Evolutionary conservation across 2,888 invertebrate species (phyloP).

Genomic region (Cheilosia pagana): DNA sequence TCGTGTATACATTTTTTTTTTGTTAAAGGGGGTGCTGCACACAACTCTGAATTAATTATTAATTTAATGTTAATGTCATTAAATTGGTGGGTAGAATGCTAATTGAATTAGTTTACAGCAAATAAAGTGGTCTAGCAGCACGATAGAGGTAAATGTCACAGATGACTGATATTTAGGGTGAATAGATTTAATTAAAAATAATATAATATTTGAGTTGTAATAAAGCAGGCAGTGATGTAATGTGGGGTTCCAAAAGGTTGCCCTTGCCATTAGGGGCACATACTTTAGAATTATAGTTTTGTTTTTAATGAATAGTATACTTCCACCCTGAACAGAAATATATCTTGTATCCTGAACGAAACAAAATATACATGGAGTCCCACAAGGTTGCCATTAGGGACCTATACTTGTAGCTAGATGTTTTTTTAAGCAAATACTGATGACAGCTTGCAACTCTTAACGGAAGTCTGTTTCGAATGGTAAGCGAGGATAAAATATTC

Average conservation of each 20-base stretch:
- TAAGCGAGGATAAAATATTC: too few species aligned
- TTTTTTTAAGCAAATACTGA: too few species aligned
- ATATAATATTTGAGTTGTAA: too few species aligned
- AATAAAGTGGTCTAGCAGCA: slow-evolving; percentile 41
- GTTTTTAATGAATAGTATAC: neutral
- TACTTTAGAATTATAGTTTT: neutral
- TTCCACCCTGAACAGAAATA: neutral
- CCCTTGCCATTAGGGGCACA: neutral
- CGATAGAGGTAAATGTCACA: slow-evolving; percentile 8
- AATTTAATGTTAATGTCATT: slow-evolving; percentile 66
- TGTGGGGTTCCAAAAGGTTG: slow-evolving; percentile 14
- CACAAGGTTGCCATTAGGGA: neutral
- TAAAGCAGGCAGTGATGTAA: too few species aligned
- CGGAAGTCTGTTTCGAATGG: too few species aligned
- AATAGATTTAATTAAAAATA: slow-evolving; percentile 33
- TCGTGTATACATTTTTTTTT: neutral
- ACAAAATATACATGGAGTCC: neutral
- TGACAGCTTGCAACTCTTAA: too few species aligned
- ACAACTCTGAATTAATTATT: slow-evolving; percentile 63
- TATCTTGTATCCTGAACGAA: neutral
- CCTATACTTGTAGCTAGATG: too few species aligned
- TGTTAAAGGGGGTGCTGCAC: neutral
- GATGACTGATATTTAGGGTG: slow-evolving; percentile 15
- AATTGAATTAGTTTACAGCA: slow-evolving; percentile 67
- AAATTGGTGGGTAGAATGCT: slow-evolving; percentile 3